These are phyloP conservation scores for Myopa testacea DNA, from an alignment of 2,888 invertebrate genomes.

Conservation along the genomic window DNA sequence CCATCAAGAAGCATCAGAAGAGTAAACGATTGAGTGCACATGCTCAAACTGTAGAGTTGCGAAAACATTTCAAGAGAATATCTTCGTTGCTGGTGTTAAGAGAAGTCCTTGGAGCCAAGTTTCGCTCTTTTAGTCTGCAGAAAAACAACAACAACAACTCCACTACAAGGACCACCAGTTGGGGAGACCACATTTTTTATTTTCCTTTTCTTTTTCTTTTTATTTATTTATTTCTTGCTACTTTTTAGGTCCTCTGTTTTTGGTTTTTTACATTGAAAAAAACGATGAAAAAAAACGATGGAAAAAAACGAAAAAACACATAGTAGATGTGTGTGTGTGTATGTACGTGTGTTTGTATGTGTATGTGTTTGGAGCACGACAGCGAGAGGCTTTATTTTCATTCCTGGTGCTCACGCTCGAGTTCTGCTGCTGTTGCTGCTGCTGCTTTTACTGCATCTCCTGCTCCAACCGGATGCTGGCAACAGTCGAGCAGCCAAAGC, in stretches of 20 bases:
- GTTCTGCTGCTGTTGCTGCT: conserved; percentile 16
- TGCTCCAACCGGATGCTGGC: background rate
- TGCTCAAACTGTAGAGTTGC: too few relatives aligned
- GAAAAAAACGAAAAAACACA: too few relatives aligned
- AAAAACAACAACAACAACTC: background rate
- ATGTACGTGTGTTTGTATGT: background rate
- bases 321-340: too few relatives aligned
- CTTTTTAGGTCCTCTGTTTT: background rate
- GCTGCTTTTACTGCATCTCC: conserved; percentile 13
- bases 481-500: background rate
- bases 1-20: too few relatives aligned
- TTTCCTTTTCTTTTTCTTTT: background rate
- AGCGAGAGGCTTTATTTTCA: conserved; percentile 19
- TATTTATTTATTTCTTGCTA: background rate
- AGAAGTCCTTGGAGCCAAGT: conserved; percentile 18
- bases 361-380: conserved; percentile 13
- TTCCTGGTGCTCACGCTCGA: background rate
- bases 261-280: background rate
- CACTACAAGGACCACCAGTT: background rate
- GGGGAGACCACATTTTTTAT: background rate
- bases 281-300: background rate
- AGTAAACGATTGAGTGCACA: too few relatives aligned
- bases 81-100: too few relatives aligned
- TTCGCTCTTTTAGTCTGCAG: conserved; percentile 17
- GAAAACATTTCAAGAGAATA: too few relatives aligned